Percentiles rank a stretch among this genome's conserved stretches.
Conservation (phyloP, 2,888 invertebrate genomes). For the Drosophila anomelani region DNA sequence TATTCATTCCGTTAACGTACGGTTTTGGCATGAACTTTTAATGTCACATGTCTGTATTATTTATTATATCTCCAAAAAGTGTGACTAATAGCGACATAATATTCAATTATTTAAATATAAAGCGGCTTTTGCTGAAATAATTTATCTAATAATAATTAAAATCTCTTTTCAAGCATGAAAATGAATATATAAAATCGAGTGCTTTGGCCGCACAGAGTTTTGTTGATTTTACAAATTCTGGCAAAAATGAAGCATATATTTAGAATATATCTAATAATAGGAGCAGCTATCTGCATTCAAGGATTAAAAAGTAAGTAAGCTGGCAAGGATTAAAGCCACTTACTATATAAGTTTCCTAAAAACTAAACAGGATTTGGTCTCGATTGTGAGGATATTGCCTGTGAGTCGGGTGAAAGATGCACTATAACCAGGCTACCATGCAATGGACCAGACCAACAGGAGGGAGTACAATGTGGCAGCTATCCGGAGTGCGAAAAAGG, state of each 20-base stretch:
- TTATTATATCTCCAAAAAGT: not conserved
- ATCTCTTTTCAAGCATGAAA: conserved; percentile 37
- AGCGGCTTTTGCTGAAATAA: conserved; percentile 16
- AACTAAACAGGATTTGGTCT: conserved; percentile 46
- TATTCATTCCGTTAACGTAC: conserved; percentile 2
- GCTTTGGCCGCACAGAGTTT: not conserved
- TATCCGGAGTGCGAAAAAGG: conserved; percentile 58
- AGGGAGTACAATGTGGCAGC: conserved; percentile 52
- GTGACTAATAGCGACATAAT: conserved; percentile 45
- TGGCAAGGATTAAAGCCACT: not conserved
- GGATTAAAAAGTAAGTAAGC: conserved; percentile 51
- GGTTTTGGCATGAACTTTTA: not conserved
- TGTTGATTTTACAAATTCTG: conserved; percentile 9
- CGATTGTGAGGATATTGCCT: conserved; percentile 54
- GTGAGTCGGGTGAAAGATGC: conserved; percentile 45
- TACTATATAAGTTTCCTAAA: no score
- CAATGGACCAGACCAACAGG: conserved; percentile 37
- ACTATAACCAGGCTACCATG: conserved; percentile 44
- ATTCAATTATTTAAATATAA: conserved; percentile 26
- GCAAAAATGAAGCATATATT: conserved; percentile 11
- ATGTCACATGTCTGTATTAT: not conserved
- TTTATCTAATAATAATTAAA: conserved; percentile 40
- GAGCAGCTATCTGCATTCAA: not conserved
- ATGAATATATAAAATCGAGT: conserved; percentile 14
- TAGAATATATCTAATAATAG: conserved; percentile 10